These are phyloP conservation scores for Lasioglossum vierecki DNA, from an alignment of 2,888 invertebrate genomes.

Conservation along the genomic window DNA sequence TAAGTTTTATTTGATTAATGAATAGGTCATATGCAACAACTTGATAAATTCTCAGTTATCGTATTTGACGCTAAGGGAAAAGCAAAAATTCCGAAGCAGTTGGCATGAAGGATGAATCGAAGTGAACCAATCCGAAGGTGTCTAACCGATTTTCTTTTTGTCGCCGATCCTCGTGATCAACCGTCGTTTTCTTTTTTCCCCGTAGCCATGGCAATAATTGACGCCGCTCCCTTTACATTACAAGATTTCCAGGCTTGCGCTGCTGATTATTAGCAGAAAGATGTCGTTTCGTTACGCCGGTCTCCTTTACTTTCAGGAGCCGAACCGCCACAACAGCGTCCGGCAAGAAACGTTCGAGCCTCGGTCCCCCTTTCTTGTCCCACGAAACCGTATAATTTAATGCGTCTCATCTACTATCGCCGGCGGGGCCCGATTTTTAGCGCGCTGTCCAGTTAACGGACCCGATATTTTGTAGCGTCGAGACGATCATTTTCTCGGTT, in stretches of 20 bases:
- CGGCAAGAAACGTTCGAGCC: constrained; percentile 34
- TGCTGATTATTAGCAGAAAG: constrained; percentile 39
- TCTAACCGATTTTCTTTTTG: constrained; percentile 12
- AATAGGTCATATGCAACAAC: too few relatives aligned
- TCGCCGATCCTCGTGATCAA: not conserved
- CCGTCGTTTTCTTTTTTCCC: not conserved
- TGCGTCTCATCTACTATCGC: constrained; percentile 49
- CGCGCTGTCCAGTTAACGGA: constrained; percentile 32
- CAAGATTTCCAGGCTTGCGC: constrained; percentile 24
- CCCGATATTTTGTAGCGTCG: constrained; percentile 31
- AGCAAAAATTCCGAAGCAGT: not conserved
- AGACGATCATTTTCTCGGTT: constrained; percentile 35
- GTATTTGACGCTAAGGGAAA: not conserved
- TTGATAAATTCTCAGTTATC: too few relatives aligned
- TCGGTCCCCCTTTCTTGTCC: constrained; percentile 24
- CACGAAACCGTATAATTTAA: constrained; percentile 53
- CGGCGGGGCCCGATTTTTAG: constrained; percentile 45
- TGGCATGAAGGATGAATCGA: not conserved
- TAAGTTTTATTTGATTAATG: too few relatives aligned
- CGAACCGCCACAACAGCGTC: not conserved
- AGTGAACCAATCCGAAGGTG: not conserved
- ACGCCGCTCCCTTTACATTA: constrained; percentile 28
- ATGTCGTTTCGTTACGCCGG: constrained; percentile 53
- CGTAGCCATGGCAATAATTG: constrained; percentile 34
- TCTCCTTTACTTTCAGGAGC: constrained; percentile 24